Percentiles rank a stretch among this genome's conserved stretches.
Conservation (phyloP, 2,888 invertebrate genomes). For the Lepidocyrtinus sp. region DNA sequence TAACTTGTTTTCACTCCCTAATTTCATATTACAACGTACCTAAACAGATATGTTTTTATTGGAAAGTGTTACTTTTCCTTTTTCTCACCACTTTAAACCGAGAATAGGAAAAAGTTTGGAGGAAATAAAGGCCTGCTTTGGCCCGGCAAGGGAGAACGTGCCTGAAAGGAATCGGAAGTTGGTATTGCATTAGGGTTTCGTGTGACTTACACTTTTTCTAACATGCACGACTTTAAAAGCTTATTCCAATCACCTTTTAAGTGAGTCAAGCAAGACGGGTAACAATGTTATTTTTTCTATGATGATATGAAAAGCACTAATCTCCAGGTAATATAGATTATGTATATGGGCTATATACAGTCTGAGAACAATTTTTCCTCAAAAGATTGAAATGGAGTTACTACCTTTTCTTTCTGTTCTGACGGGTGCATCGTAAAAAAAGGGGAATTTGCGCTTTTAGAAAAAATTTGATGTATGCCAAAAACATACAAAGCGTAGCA, state of each 20-base stretch:
- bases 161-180: conserved; percentile 36
- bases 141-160: conserved; percentile 9
- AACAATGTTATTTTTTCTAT: no score
- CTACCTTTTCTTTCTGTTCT: no score
- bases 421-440: no score
- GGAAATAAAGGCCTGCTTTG: not conserved
- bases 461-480: no score
- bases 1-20: not conserved
- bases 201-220: conserved; percentile 10
- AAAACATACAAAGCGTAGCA: no score
- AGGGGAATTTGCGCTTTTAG: no score
- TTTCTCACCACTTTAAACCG: not conserved
- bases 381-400: no score
- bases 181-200: conserved; percentile 27
- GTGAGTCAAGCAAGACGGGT: not conserved
- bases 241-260: not conserved
- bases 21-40: not conserved
- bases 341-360: no score
- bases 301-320: no score
- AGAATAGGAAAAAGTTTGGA: not conserved
- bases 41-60: not conserved
- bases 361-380: no score
- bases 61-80: conserved; percentile 5
- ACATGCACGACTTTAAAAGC: conserved; percentile 7
- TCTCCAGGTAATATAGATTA: no score